Base-by-base conservation (phyloP, 2,113 vertebrate genomes). In the Cricetomys ansorgei region DNA sequence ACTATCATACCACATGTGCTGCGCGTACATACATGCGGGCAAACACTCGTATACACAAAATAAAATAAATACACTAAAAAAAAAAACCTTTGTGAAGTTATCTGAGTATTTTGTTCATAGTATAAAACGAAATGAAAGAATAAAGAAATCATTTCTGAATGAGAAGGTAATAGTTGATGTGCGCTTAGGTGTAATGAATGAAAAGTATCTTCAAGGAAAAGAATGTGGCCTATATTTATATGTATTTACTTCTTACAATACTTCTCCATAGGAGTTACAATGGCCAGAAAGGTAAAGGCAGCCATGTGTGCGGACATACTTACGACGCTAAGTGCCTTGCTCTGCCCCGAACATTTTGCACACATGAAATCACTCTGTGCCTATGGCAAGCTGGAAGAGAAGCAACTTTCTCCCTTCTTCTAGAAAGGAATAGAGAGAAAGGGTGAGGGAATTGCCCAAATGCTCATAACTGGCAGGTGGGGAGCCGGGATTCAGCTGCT, bases 151-250 rank as follows among this genome's bases (percentile, higher is more conserved):
- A 67, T 59, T 83, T 94, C 64, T 77, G 73, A 79, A 19, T 86
- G 7, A 97, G 19, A 45, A 0, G 80, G 37, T 89, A 80, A 59
- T 67, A 92, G 43, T 67, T 95, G 79, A 89, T 19, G 65, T 45
- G 13, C 89, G 81, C 72, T 65, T 91, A 94, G 89, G 67, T 29
- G 81, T 83, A 89, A 72, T 77, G 31, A 2, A 87, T 62, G 76
- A 2, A 92, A 83, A 87, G 75, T 89, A 81, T 69, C 88, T 77
- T 96, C 57, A 80, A 75, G 59, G 91, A 86, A 86, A 50, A 80
- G 12, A 89, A 72, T 34, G 9, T 92, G 29, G 13, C 13, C 21
- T 11, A 64, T 59, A 94, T 64, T 92, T 21, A 62, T 23, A 50
- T 86, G 96, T 48, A 64, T 53, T 87, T 93, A 79, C 89, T 88